Evolutionary conservation across 2,113 vertebrate species (phyloP), one percentile per base, ranked within the genome.

Genomic region (Gasterosteus aculeatus): DNA sequence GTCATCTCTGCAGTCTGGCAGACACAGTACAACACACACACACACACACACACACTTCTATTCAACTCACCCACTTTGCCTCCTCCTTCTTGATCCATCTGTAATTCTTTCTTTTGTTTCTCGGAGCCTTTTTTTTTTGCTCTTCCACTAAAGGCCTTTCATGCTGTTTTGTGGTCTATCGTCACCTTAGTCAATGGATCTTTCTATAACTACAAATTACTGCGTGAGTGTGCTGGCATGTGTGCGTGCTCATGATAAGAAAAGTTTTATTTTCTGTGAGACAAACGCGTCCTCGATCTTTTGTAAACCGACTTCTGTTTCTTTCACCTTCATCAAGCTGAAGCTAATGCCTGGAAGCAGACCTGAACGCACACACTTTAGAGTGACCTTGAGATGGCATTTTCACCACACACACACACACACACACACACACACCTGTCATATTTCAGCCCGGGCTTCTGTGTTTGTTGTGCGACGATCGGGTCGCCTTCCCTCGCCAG

Each of bases 1-100:
- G 92, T 93, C 88, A 80, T 91, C 87, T 87, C 87, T 91, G 92
- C 92, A 92, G 92, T 91, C 88, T 90, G 72, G 77, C 58, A 89
- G 87, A 86, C 86, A 88, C 79, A 81, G 69, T 79, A 70, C 41
- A 82, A 75, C 80, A 86, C 82, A 26, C 22, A 26, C 22, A 26
- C 22, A 26, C 22, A 26, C 22, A 26, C 22, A 26, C 22, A 26
- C 22, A 83, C 79, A 87, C 73, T 74, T 72, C 57, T 59, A 58
- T 82, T 80, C 64, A 78, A 59, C 64, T 84, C 80, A 82, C 29
- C 42, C 31, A 49, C 62, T 60, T 76, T 72, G 35, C 75, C n/a
- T 69, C 22, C 12, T 70, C 7, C 72, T 15, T 63, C 62, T n/a
- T 42, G 1, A 18, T 41, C 60, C 31, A 18, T 53, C 64, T 39